Percentiles rank a stretch among this genome's conserved stretches.
These are phyloP conservation scores for Metaphire vulgaris DNA, from an alignment of 1,140 invertebrate genomes.

Conservation along the genomic window DNA sequence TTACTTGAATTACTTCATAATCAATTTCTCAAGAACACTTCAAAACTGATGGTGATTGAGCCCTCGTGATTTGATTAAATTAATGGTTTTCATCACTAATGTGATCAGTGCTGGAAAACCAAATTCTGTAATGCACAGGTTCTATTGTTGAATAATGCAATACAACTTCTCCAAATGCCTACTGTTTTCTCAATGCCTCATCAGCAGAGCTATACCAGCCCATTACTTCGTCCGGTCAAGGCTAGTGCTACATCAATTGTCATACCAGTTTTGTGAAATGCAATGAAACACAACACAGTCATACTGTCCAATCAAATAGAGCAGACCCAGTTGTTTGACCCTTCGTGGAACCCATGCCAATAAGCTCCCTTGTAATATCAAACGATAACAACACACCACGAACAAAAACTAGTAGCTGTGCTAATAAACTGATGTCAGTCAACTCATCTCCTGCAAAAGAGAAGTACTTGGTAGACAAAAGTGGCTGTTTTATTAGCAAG, in stretches of 20 bases:
- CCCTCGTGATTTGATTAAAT: background rate
- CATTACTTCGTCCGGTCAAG: background rate
- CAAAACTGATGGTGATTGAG: background rate
- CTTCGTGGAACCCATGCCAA: background rate
- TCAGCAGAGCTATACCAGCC: background rate
- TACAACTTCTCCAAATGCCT: background rate
- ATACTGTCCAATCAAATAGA: background rate
- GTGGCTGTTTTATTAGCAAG: background rate
- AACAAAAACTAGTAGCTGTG: background rate
- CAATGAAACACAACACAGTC: background rate
- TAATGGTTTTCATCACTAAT: background rate
- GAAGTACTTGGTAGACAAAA: background rate
- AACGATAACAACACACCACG: background rate
- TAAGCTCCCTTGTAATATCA: background rate
- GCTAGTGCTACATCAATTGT: background rate
- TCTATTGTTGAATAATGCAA: background rate
- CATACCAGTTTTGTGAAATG: background rate
- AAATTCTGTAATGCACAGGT: background rate
- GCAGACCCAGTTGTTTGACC: constrained; percentile 1
- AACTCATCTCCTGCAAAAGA: background rate
- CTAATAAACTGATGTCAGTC: background rate
- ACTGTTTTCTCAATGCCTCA: background rate
- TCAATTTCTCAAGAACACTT: background rate
- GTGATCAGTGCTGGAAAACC: background rate
- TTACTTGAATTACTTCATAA: background rate